phyloP scores from a whole-genome alignment of 2,888 invertebrate species.

The Tiphia femorata region DNA sequence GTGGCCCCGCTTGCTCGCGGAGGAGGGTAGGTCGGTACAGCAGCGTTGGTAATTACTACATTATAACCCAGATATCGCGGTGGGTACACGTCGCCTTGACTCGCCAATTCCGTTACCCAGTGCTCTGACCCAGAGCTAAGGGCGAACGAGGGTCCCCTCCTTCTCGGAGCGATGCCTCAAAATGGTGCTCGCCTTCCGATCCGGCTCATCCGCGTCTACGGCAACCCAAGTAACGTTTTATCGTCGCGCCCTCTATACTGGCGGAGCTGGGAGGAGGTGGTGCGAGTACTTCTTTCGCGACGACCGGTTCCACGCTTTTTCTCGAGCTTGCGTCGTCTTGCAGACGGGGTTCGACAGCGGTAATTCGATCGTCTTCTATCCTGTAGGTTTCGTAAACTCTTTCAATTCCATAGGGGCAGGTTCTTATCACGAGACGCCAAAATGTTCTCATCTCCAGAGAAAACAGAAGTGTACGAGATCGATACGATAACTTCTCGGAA shows the following conservation, averaged over 20 bases:
- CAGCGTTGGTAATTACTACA: slow-evolving; percentile 58
- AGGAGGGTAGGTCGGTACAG: slow-evolving; percentile 59
- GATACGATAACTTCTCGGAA: too few species aligned
- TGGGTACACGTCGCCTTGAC: slow-evolving; percentile 33
- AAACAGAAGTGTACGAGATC: too few species aligned
- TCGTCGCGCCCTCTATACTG: slow-evolving; percentile 31
- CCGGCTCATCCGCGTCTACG: slow-evolving; percentile 46
- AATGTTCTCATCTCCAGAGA: too few species aligned
- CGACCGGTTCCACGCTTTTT: too few species aligned
- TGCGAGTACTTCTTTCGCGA: too few species aligned
- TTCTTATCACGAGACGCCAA: too few species aligned
- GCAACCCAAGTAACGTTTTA: slow-evolving; percentile 47
- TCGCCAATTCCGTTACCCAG: slow-evolving; percentile 60
- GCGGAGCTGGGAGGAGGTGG: too few species aligned
- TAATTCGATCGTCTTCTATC: too few species aligned
- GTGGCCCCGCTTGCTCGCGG: slow-evolving; percentile 10
- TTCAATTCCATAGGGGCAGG: too few species aligned
- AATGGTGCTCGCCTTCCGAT: slow-evolving; percentile 50
- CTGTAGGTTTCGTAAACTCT: too few species aligned
- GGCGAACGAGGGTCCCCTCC: slow-evolving; percentile 47
- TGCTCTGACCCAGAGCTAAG: slow-evolving; percentile 66
- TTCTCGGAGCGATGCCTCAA: slow-evolving; percentile 47
- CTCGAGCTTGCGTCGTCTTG: too few species aligned
- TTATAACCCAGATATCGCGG: slow-evolving; percentile 63
- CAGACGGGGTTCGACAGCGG: too few species aligned